phyloP scores from a whole-genome alignment of 2,888 invertebrate species.

The Synergus umbraculus region DNA sequence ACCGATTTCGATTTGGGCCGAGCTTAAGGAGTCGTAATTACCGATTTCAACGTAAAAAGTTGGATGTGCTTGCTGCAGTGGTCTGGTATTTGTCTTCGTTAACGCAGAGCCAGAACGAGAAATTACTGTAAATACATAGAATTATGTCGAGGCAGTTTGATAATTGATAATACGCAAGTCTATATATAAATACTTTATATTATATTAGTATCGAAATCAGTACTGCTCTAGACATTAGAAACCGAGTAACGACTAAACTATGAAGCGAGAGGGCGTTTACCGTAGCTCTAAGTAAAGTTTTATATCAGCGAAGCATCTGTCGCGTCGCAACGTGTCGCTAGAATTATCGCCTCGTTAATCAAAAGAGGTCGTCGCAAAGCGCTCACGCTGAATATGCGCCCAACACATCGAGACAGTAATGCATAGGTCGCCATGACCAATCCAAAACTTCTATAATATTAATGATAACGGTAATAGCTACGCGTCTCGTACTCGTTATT shows the following conservation, averaged over 20 bases:
- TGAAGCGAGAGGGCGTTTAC: conserved; percentile 68
- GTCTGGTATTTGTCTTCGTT: conserved; percentile 41
- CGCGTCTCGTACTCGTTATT: conserved; percentile 47
- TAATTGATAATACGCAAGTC: conserved; percentile 68
- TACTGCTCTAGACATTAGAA: conserved; percentile 31
- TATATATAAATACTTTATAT: conserved; percentile 76
- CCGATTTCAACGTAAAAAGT: conserved; percentile 47
- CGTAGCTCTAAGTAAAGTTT: conserved; percentile 73
- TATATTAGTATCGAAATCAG: conserved; percentile 56
- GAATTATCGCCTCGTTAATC: conserved; percentile 59
- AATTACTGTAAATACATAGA: conserved; percentile 73
- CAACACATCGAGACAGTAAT: conserved; percentile 45
- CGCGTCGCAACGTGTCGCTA: conserved; percentile 67
- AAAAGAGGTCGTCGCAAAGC: conserved; percentile 50
- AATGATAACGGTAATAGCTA: conserved; percentile 43
- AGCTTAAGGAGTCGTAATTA: conserved; percentile 52
- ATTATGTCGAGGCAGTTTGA: conserved; percentile 74
- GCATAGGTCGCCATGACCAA: conserved; percentile 45
- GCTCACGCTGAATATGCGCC: conserved; percentile 44
- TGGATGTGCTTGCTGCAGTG: conserved; percentile 37
- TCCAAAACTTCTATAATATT: conserved; percentile 31
- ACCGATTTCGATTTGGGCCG: conserved; percentile 56
- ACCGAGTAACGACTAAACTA: conserved; percentile 44
- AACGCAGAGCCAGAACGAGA: conserved; percentile 59
- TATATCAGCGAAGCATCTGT: conserved; percentile 74